Percentiles rank a stretch among this genome's conserved stretches.
phyloP scores from a whole-genome alignment of 2,888 invertebrate genomes.

The Drosophila siamana region DNA sequence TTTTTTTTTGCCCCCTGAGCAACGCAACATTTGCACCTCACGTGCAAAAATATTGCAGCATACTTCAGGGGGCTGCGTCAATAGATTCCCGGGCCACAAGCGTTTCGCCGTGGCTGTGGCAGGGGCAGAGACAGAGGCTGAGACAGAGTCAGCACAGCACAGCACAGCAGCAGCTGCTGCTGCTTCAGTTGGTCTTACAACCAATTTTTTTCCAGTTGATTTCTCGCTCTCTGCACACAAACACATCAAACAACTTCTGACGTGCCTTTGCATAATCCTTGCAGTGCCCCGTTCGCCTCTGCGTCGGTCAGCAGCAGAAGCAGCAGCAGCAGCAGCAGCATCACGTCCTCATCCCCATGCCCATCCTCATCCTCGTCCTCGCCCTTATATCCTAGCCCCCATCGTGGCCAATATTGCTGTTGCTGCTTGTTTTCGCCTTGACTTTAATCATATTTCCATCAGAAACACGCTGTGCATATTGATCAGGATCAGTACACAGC shows the following conservation, averaged over 20 bases:
- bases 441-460: constrained; percentile 79
- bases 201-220: constrained; percentile 63
- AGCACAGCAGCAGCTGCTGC: constrained; percentile 36
- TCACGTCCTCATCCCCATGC: constrained; percentile 39
- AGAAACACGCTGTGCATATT: constrained; percentile 68
- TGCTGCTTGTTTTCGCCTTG: constrained; percentile 69
- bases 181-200: constrained; percentile 17
- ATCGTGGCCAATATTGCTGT: constrained; percentile 28
- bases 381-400: not conserved
- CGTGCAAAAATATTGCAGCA: constrained; percentile 42
- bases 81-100: constrained; percentile 40
- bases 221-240: constrained; percentile 56
- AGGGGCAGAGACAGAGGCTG: not conserved
- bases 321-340: constrained; percentile 36
- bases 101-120: not conserved
- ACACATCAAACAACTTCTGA: constrained; percentile 74
- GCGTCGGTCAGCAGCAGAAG: constrained; percentile 42
- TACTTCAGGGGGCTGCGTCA: constrained; percentile 40
- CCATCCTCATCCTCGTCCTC: not conserved
- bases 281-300: constrained; percentile 1
- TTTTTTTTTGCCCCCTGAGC: too few species aligned
- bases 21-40: constrained; percentile 24
- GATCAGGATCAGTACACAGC: constrained; percentile 51
- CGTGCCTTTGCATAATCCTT: constrained; percentile 77
- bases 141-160: not conserved